Percentiles rank a stretch among this genome's conserved stretches.
These are phyloP conservation scores for Unio delphinus DNA, from an alignment of 2,888 invertebrate species.

Conservation along the genomic window DNA sequence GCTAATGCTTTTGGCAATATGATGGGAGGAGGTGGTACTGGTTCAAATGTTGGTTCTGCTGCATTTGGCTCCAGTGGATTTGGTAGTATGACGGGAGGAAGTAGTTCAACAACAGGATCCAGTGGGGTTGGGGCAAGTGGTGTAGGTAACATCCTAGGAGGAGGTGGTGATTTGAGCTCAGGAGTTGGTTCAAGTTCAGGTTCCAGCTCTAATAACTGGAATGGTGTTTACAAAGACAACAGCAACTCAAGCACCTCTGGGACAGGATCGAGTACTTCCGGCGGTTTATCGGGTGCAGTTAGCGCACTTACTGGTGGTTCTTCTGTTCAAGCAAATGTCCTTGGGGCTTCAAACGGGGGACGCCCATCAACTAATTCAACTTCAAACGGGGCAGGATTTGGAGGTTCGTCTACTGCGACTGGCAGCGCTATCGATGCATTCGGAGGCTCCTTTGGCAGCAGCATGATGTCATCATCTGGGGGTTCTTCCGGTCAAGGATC, in stretches of 20 bases:
- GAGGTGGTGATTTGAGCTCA: not conserved
- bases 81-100: not conserved
- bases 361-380: too few relatives aligned
- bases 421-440: slow-evolving; percentile 1
- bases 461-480: too few relatives aligned
- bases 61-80: not conserved
- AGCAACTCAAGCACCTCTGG: slow-evolving; percentile 5
- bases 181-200: slow-evolving; percentile 5
- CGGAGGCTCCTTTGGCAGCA: slow-evolving; percentile 1
- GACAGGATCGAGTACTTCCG: slow-evolving; percentile 9
- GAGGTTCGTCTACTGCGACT: not conserved
- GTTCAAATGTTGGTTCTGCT: not conserved
- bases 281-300: slow-evolving; percentile 10
- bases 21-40: slow-evolving; percentile 5
- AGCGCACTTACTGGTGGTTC: slow-evolving; percentile 3
- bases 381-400: too few relatives aligned
- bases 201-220: slow-evolving; percentile 6
- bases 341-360: too few relatives aligned
- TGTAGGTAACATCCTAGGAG: slow-evolving; percentile 1
- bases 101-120: slow-evolving; percentile 1
- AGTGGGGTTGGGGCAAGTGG: not conserved
- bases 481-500: not conserved
- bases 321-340: too few relatives aligned
- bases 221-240: slow-evolving; percentile 19
- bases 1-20: slow-evolving; percentile 9